A percentile compares a stretch with the other conserved stretches of the same genome.
phyloP scores from a whole-genome alignment of 2,888 invertebrate species.

The Microplitis deprimator region DNA sequence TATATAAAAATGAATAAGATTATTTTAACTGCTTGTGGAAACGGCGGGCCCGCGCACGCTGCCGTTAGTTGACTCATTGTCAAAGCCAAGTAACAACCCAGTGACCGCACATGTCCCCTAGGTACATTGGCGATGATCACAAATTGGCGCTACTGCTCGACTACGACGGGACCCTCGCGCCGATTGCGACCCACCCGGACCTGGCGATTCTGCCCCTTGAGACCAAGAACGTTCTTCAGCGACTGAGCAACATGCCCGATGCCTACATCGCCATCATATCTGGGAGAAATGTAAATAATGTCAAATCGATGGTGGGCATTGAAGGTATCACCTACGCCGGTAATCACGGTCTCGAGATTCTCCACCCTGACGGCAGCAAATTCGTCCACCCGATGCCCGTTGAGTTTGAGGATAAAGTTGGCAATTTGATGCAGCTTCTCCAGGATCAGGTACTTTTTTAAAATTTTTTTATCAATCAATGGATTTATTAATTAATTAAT shows the following conservation, averaged over 20 bases:
- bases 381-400: constrained; percentile 93
- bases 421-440: constrained; percentile 81
- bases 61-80: constrained; percentile 65
- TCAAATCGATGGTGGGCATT: constrained; percentile 92
- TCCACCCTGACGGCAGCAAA: constrained; percentile 91
- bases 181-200: constrained; percentile 91
- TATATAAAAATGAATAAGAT: constrained; percentile 29
- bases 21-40: constrained; percentile 36
- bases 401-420: constrained; percentile 86
- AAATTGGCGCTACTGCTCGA: constrained; percentile 88
- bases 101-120: constrained; percentile 71
- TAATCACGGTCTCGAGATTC: constrained; percentile 89
- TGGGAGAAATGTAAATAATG: constrained; percentile 89
- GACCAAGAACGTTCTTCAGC: constrained; percentile 86
- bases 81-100: constrained; percentile 68
- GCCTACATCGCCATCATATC: constrained; percentile 91
- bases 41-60: constrained; percentile 66
- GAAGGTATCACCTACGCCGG: constrained; percentile 93
- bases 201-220: constrained; percentile 88
- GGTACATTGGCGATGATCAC: constrained; percentile 89
- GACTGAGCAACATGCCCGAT: constrained; percentile 87
- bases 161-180: constrained; percentile 91
- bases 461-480: background rate
- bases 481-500: constrained; percentile 27
- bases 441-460: constrained; percentile 80